Conservation (phyloP, 2,797 vertebrate genomes). For the Centroberyx gerrardi region DNA sequence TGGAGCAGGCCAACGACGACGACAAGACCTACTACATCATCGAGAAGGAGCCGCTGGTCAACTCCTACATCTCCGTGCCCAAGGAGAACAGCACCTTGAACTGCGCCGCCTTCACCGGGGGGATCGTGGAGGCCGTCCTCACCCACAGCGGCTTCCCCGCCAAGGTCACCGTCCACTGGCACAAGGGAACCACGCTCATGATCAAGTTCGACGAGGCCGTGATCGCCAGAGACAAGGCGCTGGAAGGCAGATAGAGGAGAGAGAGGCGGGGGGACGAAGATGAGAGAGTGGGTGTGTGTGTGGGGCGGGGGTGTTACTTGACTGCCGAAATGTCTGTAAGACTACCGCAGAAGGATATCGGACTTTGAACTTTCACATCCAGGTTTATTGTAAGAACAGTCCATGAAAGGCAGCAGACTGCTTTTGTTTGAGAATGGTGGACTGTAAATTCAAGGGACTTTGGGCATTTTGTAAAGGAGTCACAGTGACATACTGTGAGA, state of each 20-base stretch:
- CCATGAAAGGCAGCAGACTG: not conserved
- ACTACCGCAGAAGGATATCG: not conserved
- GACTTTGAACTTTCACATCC: not conserved
- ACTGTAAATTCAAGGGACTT: not conserved
- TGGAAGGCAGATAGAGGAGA: conserved; percentile 88
- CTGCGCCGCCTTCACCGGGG: conserved; percentile 91
- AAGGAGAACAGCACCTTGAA: conserved; percentile 93
- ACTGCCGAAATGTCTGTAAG: not conserved
- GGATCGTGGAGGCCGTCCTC: conserved; percentile 90
- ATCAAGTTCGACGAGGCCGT: conserved; percentile 93
- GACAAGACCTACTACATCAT: conserved; percentile 93
- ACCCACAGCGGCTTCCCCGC: conserved; percentile 91
- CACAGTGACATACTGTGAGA: not conserved
- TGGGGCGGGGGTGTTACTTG: not conserved
- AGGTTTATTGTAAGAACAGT: too few relatives aligned
- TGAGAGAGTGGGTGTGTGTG: not conserved
- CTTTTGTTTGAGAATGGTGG: not conserved
- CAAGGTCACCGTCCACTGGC: conserved; percentile 93
- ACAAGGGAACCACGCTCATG: conserved; percentile 95
- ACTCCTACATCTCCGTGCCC: conserved; percentile 91
- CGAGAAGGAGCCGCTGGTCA: conserved; percentile 91
- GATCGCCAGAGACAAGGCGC: conserved; percentile 88
- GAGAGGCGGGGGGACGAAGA: not conserved
- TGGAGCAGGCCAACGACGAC: conserved; percentile 94
- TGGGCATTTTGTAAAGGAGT: not conserved